Base-by-base conservation (phyloP, 53 echinoderm and acorn worm genomes). In the Luidia sarsii region DNA sequence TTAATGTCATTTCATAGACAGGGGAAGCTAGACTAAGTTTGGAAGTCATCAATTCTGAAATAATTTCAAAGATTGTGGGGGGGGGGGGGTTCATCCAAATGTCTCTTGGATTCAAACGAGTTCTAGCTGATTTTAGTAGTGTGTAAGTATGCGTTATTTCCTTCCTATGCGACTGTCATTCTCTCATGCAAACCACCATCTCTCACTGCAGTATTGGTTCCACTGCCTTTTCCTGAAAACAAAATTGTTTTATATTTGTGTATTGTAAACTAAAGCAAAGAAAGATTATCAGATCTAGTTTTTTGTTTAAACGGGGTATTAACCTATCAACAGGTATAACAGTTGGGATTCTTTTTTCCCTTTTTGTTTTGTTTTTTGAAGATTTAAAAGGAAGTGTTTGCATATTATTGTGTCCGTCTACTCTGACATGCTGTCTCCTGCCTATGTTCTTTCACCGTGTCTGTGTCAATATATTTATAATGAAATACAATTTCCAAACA, bases 351-450 rank as follows among this genome's bases (percentile, higher is more conserved):
- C 31, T 59, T 24, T 77, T 72, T 72, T 57, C 13, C 27, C 33
- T 63, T 34, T 14, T 63, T 63, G 10, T 1, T 57, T 57, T 57
- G 35, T 36, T n/a, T 36, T 18, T 35, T 39, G 61, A 45, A 77
- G 77, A 77, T 24, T 77, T 38, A 67, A 77, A 60, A 35, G 60
- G 46, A 77, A 61, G 48, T 61, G 61, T 15, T 46, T 77, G 60
- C 48, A 69, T 77, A 46, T 70, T 70, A 20, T 77, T 77, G 77
- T 77, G 77, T 77, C 77, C 77, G 45, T 77, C 77, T 77, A 77
- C 77, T 77, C 77, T 45, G 61, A 77, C 16, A 32, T n/a, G 16
- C 15, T 46, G 77, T 60, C 16, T 77, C n/a, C 10, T 46, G 77
- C n/a, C 33, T 61, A 21, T 7, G 30, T 39, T 77, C 48, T 60